Percentiles rank a stretch among this genome's conserved stretches.
These are phyloP conservation scores for Gryllus longicercus DNA, from an alignment of 2,888 invertebrate species.

Conservation along the genomic window DNA sequence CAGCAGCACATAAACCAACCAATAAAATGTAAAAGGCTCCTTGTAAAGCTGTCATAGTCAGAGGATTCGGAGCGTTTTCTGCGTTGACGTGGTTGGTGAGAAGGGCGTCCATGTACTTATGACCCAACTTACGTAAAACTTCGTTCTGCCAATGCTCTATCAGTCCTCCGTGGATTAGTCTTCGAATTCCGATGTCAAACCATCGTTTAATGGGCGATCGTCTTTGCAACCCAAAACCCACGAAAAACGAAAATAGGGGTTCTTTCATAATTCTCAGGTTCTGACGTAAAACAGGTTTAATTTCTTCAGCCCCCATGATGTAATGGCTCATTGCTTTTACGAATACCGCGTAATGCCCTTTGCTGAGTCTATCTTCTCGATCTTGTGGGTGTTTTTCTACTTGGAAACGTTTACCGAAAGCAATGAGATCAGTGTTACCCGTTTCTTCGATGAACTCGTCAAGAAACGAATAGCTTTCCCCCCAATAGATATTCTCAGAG, in stretches of 20 bases:
- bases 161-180: background rate
- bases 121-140: background rate
- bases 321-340: background rate
- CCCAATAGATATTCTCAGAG: background rate
- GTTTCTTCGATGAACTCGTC: background rate
- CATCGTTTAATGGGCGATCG: background rate
- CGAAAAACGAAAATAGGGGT: background rate
- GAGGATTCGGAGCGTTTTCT: background rate
- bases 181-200: background rate
- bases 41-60: background rate
- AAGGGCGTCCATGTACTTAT: constrained; percentile 1
- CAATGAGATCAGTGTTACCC: background rate
- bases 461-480: background rate
- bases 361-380: background rate
- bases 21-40: background rate
- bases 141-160: background rate
- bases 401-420: background rate
- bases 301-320: background rate
- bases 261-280: background rate
- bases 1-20: background rate
- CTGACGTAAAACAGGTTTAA: background rate
- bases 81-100: background rate
- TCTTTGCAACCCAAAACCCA: background rate
- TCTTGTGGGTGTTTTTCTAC: background rate
- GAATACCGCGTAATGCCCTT: background rate